Evolutionary conservation across 2,113 vertebrate genomes (phyloP).

Genomic region (Eptesicus fuscus): DNA sequence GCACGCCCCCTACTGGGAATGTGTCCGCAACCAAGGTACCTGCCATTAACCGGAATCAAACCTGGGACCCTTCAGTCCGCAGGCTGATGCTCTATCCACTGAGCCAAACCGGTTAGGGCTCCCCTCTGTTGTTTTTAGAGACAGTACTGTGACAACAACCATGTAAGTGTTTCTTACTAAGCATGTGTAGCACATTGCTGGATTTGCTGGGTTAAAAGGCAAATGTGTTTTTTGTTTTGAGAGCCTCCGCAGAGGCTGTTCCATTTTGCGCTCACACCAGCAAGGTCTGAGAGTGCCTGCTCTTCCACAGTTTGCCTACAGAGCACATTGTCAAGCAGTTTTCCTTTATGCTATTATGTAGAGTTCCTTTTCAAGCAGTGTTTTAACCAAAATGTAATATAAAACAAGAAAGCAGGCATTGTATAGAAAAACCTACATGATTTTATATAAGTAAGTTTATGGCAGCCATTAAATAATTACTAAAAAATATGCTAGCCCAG

Average conservation of each 20-base stretch:
- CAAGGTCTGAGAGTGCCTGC: background rate
- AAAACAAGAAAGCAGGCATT: background rate
- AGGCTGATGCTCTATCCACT: too few relatives aligned
- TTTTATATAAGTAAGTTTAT: background rate
- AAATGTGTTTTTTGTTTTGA: background rate
- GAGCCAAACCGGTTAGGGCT: too few relatives aligned
- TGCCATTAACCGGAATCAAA: too few relatives aligned
- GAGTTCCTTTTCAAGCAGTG: constrained; percentile 2
- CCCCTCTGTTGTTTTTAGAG: background rate
- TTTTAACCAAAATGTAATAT: constrained; percentile 7
- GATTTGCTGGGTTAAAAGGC: background rate
- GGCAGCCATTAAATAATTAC: background rate
- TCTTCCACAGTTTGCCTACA: background rate
- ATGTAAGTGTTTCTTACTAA: background rate
- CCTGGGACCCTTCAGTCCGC: too few relatives aligned
- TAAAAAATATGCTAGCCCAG: background rate
- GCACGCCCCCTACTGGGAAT: too few relatives aligned
- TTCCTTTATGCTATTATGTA: background rate
- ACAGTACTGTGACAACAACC: background rate
- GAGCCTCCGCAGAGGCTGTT: background rate
- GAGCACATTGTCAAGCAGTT: background rate
- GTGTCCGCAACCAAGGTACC: too few relatives aligned
- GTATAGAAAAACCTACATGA: background rate
- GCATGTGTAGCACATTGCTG: background rate
- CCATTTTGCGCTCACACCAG: background rate